Evolutionary conservation across 2,113 vertebrate species (phyloP).

Genomic region (Heterotilapia buettikoferi): DNA sequence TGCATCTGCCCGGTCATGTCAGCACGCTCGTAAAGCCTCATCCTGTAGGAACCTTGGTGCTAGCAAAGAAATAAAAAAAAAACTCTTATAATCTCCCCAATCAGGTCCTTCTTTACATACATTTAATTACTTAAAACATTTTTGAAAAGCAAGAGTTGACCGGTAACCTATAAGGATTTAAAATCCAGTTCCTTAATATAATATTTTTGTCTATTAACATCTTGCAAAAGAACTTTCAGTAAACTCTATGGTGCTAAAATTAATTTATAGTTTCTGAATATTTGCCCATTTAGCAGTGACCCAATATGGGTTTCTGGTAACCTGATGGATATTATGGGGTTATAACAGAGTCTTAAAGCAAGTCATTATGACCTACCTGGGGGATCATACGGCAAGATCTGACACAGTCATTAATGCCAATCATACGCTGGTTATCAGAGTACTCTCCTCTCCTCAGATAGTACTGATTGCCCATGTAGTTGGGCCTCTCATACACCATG

Average conservation of each 20-base stretch:
- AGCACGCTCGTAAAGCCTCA: constrained; percentile 68
- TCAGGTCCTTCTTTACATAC: neutral
- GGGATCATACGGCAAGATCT: constrained; percentile 68
- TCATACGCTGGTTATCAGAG: constrained; percentile 64
- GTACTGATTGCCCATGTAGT: constrained; percentile 73
- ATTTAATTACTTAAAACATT: neutral
- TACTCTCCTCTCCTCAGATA: constrained; percentile 69
- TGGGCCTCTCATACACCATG: constrained; percentile 72
- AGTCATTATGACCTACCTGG: constrained; percentile 41
- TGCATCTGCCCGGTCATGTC: constrained; percentile 72
- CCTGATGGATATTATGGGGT: neutral
- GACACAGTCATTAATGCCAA: constrained; percentile 64
- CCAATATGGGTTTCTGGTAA: neutral
- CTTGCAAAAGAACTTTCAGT: neutral
- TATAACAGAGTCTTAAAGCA: neutral
- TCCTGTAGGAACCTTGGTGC: constrained; percentile 65
- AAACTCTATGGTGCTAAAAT: neutral
- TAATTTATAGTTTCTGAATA: neutral
- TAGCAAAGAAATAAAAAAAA: neutral
- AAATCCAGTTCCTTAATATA: neutral
- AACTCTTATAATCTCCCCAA: neutral
- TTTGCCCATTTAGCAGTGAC: neutral
- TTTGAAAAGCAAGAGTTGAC: neutral
- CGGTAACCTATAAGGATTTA: neutral
- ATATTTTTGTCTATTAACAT: neutral